Evolutionary conservation across 2,113 vertebrate genomes (phyloP).

Genomic region (Ceuthmochares aereus): DNA sequence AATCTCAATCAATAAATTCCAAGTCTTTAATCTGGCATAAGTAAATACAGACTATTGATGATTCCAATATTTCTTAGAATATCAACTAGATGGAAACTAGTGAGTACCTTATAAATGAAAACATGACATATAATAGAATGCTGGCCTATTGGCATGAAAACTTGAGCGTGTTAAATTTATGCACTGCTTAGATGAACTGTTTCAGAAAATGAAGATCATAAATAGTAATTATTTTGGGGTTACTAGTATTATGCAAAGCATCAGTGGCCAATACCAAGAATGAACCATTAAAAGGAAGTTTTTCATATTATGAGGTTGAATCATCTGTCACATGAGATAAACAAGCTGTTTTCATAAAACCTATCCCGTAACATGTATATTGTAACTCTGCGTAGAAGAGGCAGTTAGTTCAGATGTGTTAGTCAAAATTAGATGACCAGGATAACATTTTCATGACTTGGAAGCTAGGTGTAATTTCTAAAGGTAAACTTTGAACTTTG

Average conservation of each 20-base stretch:
- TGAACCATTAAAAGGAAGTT: not conserved
- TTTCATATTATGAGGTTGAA: not conserved
- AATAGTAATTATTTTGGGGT: not conserved
- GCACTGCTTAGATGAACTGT: not conserved
- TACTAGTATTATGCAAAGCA: not conserved
- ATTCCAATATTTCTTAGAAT: conserved; percentile 17
- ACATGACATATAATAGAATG: not conserved
- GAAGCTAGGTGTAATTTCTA: not conserved
- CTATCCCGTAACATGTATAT: rapidly evolving
- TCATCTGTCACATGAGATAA: not conserved
- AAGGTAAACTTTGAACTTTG: not conserved
- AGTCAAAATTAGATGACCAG: not conserved
- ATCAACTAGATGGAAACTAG: not conserved
- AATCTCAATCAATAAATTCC: not conserved
- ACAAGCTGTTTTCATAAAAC: not conserved
- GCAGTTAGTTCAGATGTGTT: not conserved
- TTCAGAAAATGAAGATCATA: not conserved
- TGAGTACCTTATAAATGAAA: conserved; percentile 27
- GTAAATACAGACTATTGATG: not conserved
- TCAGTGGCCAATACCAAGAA: not conserved
- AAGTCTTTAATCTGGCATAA: not conserved
- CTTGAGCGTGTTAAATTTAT: not conserved
- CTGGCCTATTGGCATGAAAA: not conserved
- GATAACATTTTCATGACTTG: not conserved
- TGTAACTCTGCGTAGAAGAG: not conserved